Conservation (phyloP, 2,797 vertebrate genomes). For the Synaphobranchus kaupii region DNA sequence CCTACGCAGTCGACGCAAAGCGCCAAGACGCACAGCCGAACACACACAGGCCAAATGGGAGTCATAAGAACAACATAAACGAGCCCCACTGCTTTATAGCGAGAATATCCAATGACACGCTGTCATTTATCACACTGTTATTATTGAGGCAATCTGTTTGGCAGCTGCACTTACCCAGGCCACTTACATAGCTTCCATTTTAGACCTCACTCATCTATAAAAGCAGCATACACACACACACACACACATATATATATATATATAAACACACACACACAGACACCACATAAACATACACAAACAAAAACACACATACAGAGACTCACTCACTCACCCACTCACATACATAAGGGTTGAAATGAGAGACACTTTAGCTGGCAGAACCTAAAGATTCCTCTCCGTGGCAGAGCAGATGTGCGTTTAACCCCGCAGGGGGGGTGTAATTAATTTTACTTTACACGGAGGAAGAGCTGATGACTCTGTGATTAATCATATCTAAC, state of each 20-base stretch:
- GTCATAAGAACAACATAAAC: slow-evolving; percentile 1
- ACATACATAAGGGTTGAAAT: not conserved
- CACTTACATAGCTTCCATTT: slow-evolving; percentile 6
- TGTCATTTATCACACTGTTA: slow-evolving; percentile 23
- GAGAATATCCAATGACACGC: not conserved
- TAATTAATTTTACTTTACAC: slow-evolving; percentile 79
- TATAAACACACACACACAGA: too few species aligned
- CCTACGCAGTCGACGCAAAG: not conserved
- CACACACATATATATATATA: not conserved
- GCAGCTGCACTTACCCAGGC: slow-evolving; percentile 11
- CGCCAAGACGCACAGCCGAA: not conserved
- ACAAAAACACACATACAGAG: too few species aligned
- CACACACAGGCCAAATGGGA: slow-evolving; percentile 14
- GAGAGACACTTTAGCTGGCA: not conserved
- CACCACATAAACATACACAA: too few species aligned
- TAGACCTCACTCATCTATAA: slow-evolving; percentile 1
- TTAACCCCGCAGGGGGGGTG: slow-evolving; percentile 73
- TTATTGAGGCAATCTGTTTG: slow-evolving; percentile 17
- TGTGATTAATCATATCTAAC: slow-evolving; percentile 76
- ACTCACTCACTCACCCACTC: too few species aligned
- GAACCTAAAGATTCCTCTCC: not conserved
- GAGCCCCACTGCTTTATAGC: not conserved
- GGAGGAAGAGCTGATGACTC: slow-evolving; percentile 68
- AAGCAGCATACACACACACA: not conserved
- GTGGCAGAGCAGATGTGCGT: slow-evolving; percentile 73